These are phyloP conservation scores for Aromia moschata DNA, from an alignment of 2,888 invertebrate genomes.

Conservation along the genomic window DNA sequence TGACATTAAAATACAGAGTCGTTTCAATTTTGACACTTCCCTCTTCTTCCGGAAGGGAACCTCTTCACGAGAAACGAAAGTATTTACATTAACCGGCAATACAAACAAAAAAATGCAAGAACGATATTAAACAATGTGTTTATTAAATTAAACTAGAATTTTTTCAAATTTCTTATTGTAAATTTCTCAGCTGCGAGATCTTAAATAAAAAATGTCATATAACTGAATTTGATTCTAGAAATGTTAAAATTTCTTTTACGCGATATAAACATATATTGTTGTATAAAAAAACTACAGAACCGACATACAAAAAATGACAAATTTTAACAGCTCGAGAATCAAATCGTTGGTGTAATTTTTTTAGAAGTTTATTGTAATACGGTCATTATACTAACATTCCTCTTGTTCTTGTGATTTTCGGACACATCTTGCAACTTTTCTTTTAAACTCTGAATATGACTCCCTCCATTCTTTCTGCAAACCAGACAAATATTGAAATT, in stretches of 20 bases:
- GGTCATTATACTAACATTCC: slow-evolving; percentile 84
- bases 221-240: slow-evolving; percentile 43
- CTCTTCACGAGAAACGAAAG: slow-evolving; percentile 19
- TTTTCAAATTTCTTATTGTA: slow-evolving; percentile 32
- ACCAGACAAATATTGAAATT: no score
- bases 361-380: slow-evolving; percentile 41
- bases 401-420: slow-evolving; percentile 99
- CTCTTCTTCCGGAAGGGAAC: slow-evolving; percentile 32
- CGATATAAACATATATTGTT: slow-evolving; percentile 32
- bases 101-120: slow-evolving; percentile 37
- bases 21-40: not conserved
- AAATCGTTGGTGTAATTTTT: slow-evolving; percentile 41
- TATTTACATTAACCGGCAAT: slow-evolving; percentile 26
- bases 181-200: slow-evolving; percentile 37
- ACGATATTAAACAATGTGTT: slow-evolving; percentile 33
- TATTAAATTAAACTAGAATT: slow-evolving; percentile 34
- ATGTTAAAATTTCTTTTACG: slow-evolving; percentile 37
- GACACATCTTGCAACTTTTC: slow-evolving; percentile 97
- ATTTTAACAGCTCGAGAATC: slow-evolving; percentile 49
- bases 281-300: slow-evolving; percentile 45
- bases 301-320: slow-evolving; percentile 41
- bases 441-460: slow-evolving; percentile 95
- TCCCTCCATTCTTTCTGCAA: slow-evolving; percentile 98
- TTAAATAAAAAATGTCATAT: slow-evolving; percentile 26
- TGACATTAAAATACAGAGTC: not conserved